Conservation (phyloP, 2,888 invertebrate species). For the Drosophila falleni region DNA sequence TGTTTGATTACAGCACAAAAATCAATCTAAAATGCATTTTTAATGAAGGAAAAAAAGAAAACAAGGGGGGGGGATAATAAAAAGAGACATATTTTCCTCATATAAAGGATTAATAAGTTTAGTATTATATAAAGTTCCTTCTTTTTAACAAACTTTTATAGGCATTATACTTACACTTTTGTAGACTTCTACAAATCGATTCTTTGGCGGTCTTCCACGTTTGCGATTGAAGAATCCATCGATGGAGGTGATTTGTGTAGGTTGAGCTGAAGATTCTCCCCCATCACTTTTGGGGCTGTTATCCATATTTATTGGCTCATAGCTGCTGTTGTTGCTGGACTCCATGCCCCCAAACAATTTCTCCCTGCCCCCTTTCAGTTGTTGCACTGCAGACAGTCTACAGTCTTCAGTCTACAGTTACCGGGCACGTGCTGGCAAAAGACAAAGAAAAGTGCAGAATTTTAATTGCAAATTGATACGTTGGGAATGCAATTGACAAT, state of each 20-base stretch:
- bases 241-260: slow-evolving; percentile 88
- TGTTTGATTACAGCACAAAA: not conserved
- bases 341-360: slow-evolving; percentile 35
- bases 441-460: slow-evolving; percentile 32
- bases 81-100: too few species aligned
- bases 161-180: slow-evolving; percentile 89
- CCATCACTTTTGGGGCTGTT: slow-evolving; percentile 21
- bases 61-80: too few species aligned
- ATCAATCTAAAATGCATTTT: not conserved
- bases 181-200: slow-evolving; percentile 96
- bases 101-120: too few species aligned
- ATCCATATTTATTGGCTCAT: slow-evolving; percentile 38
- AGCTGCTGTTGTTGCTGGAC: slow-evolving; percentile 15
- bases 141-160: not conserved
- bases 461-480: slow-evolving; percentile 60
- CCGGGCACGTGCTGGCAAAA: slow-evolving; percentile 47
- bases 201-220: slow-evolving; percentile 98
- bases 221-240: slow-evolving; percentile 97
- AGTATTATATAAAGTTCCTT: too few species aligned
- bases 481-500: slow-evolving; percentile 54
- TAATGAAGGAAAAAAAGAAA: not conserved
- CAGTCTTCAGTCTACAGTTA: slow-evolving; percentile 7
- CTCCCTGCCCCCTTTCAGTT: not conserved
- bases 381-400: slow-evolving; percentile 9
- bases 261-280: slow-evolving; percentile 42